Conservation (phyloP, 2,797 vertebrate species). For the Yasuhikotakia modesta region DNA sequence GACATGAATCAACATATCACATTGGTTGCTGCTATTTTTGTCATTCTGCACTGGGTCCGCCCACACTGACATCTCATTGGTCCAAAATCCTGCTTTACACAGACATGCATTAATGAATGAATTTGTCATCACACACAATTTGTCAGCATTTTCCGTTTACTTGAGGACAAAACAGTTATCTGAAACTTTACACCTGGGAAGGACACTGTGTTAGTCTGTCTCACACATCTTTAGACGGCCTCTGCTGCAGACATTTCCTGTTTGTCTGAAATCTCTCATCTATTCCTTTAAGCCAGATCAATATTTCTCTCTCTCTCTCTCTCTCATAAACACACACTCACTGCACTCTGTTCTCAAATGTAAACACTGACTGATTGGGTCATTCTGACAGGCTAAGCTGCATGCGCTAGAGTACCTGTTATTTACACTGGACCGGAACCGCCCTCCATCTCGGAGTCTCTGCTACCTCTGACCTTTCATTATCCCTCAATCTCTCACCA, state of each 20-base stretch:
- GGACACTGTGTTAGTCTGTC: background rate
- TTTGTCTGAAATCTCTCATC: conserved; percentile 63
- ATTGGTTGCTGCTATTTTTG: background rate
- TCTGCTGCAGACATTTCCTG: conserved; percentile 40
- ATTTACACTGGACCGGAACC: conserved; percentile 44
- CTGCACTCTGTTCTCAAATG: conserved; percentile 60
- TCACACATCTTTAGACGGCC: conserved; percentile 22
- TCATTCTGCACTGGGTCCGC: background rate
- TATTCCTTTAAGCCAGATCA: conserved; percentile 69
- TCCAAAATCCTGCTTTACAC: background rate
- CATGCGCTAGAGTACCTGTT: conserved; percentile 53
- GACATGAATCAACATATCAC: background rate
- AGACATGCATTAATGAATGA: background rate
- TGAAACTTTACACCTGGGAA: background rate
- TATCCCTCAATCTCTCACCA: conserved; percentile 31
- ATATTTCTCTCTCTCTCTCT: conserved; percentile 60
- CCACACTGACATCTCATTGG: background rate
- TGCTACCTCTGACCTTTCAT: conserved; percentile 31
- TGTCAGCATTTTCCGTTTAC: background rate
- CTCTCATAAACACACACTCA: conserved; percentile 39
- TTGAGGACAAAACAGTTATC: background rate
- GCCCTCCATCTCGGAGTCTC: conserved; percentile 11
- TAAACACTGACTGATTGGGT: conserved; percentile 64
- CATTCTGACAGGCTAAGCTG: conserved; percentile 68
- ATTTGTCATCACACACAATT: background rate